A percentile compares a stretch with the other conserved stretches of the same genome.
Conservation (phyloP, 1,140 invertebrate species). For the Vollenhovia emeryi region DNA sequence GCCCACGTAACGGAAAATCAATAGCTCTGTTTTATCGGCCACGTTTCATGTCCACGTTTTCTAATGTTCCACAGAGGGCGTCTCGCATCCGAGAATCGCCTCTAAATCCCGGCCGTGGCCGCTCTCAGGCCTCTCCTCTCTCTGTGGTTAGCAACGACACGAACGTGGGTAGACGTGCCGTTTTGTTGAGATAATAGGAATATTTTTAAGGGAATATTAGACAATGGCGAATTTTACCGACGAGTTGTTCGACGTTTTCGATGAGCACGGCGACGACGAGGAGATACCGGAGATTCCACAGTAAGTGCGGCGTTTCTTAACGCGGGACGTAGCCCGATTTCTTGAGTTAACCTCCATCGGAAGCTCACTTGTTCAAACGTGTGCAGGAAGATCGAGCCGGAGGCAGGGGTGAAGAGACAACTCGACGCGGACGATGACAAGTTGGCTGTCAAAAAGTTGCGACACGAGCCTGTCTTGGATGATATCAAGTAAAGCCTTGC, state of each 20-base stretch:
- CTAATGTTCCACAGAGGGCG: too few relatives aligned
- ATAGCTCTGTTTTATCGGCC: too few relatives aligned
- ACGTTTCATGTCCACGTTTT: too few relatives aligned
- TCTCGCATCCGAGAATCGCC: too few relatives aligned
- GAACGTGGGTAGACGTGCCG: too few relatives aligned
- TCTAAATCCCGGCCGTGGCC: too few relatives aligned
- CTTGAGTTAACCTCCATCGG: slow-evolving; percentile 5
- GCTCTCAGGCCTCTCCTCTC: too few relatives aligned
- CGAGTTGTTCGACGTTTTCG: slow-evolving; percentile 86
- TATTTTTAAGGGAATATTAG: not conserved
- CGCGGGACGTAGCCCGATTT: slow-evolving; percentile 44
- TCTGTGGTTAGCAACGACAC: too few relatives aligned
- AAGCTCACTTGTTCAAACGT: not conserved
- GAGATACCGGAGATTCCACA: slow-evolving; percentile 43
- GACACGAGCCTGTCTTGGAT: slow-evolving; percentile 79
- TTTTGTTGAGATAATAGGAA: not conserved
- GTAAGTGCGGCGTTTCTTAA: slow-evolving; percentile 14
- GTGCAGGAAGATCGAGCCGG: slow-evolving; percentile 34
- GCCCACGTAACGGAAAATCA: too few relatives aligned
- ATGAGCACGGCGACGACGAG: slow-evolving; percentile 78
- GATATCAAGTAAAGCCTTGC: slow-evolving; percentile 81
- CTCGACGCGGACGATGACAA: slow-evolving; percentile 66
- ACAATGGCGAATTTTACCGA: slow-evolving; percentile 80
- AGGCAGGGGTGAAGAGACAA: slow-evolving; percentile 70
- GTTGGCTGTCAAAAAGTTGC: slow-evolving; percentile 66